Evolutionary conservation across 64 coral and sea anemone species (phyloP), one percentile per base, ranked within the genome.

Genomic region (Platygyra sinensis): DNA sequence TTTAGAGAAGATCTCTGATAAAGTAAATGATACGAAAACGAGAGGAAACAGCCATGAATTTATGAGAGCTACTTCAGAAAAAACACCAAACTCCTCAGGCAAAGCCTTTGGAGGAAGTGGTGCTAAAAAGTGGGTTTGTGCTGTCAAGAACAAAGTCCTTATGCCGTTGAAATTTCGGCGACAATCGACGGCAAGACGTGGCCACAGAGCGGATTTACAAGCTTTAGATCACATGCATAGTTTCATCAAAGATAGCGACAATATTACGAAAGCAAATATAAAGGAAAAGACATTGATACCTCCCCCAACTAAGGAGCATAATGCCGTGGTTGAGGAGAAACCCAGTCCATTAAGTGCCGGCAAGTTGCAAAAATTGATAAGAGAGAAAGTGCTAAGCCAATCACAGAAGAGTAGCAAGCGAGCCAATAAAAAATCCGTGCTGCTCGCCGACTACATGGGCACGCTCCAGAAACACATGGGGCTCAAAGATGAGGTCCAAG

Each of bases 371-470:
- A 28, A 86, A 38, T 9, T 85, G 15, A 91, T 77, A 16, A 69
- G 67, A 28, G 80, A 91, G 9, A 85, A 86, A 65, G 74, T 91
- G 52, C 30, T 91, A 0, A 52, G 32, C 25, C 80, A 91, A 86
- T 59, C 82, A 64, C 72, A 67, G 74, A 86, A 60, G 22, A 46
- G 51, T 29, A 75, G 20, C 55, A 76, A 74, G 54, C n/a, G 52
- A 60, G 52, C 89, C 72, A 91, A 91, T 76, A 32, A 85, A 30
- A 91, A 91, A 69, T 75, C 89, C n/a, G 80, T 50, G 22, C 57
- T 91, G 55, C 52, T 84, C 2, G 27, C 72, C 8, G 82, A 73
- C 71, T 91, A 91, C 52, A 24, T 60, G 80, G 55, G 89, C 80
- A 91, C 74, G 52, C 89, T 91, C 32, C 54, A 91, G 85, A 86